phyloP scores from a whole-genome alignment of 2,113 vertebrate species.

The Cryptomyrus ogoouensis region DNA sequence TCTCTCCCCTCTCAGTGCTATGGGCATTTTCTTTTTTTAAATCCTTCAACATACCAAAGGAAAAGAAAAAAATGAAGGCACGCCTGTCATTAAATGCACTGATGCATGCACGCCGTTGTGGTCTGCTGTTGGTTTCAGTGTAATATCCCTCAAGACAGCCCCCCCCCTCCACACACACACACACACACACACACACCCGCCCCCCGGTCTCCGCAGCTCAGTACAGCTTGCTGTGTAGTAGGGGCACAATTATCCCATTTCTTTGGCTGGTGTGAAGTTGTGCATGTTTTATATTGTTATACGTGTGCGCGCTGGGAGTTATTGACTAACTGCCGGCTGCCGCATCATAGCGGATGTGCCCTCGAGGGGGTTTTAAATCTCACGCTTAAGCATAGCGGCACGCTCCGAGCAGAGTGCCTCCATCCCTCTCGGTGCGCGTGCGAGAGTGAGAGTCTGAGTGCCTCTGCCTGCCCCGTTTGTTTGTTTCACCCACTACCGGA shows the following conservation, averaged over 20 bases:
- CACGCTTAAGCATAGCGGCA: slow-evolving; percentile 14
- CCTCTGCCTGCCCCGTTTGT: neutral
- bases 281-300: slow-evolving; percentile 18
- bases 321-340: slow-evolving; percentile 16
- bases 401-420: neutral
- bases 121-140: slow-evolving; percentile 31
- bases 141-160: slow-evolving; percentile 39
- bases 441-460: neutral
- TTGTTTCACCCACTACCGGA: neutral
- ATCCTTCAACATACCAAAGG: slow-evolving; percentile 30
- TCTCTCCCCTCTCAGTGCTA: slow-evolving; percentile 22
- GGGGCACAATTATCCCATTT: slow-evolving; percentile 8
- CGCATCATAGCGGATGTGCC: neutral
- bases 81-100: slow-evolving; percentile 48
- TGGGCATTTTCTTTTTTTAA: slow-evolving; percentile 12
- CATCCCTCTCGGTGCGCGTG: neutral
- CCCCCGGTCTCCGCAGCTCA: slow-evolving; percentile 36
- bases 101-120: slow-evolving; percentile 34
- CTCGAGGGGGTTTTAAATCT: slow-evolving; percentile 16
- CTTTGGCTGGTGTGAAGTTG: slow-evolving; percentile 13
- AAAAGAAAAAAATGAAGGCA: slow-evolving; percentile 32
- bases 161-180: slow-evolving; percentile 4
- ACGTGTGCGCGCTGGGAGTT: slow-evolving; percentile 15
- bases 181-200: no score
- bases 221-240: slow-evolving; percentile 18